Evolutionary conservation across 2,113 vertebrate genomes (phyloP), one percentile per base, ranked within the genome.

Genomic region (Uria aalge): DNA sequence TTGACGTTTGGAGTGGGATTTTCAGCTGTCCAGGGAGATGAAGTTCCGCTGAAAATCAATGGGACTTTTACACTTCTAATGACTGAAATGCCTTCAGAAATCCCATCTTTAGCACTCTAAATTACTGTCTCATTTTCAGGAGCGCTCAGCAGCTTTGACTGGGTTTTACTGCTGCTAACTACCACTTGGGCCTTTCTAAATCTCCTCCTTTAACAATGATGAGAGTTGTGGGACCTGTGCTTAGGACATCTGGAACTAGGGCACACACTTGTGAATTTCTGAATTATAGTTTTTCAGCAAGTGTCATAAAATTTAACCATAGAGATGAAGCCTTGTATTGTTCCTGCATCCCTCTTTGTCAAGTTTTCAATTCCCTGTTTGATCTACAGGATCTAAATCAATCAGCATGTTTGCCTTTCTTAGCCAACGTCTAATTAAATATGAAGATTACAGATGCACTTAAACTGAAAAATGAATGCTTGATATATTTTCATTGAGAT

Each of bases 351-450:
- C 15, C 12, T 82, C 41, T 47, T 12, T 55, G 66, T 76, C 17
- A 41, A n/a, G 26, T 56, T 36, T 41, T 84, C 30, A 15, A 3
- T 36, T 74, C 27, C 40, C n/a, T 48, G 1, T 23, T 76, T 60
- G 47, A 48, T 67, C 67, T 89, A 5, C 19, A 48, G 56, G 24
- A 64, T 45, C 52, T 71, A 52, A 85, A 59, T 47, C 47, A 86
- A 78, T 41, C 5, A 1, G 8, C 0, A 0, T 34, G 12, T 50
- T 69, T 74, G 17, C 18, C 40, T 81, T 48, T 63, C 63, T 74
- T 67, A 12, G 32, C 52, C 15, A 8, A 1, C 16, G 17, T 40
- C 67, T 55, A 47, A 66, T 93, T 88, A 79, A 91, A 76, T 34
- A 24, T 32, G 45, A 67, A 87, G 73, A 72, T 81, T 55, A 63